Percentiles rank a stretch among this genome's conserved stretches.
Conservation (phyloP, 2,888 invertebrate genomes). For the Diplolepis rosae region DNA sequence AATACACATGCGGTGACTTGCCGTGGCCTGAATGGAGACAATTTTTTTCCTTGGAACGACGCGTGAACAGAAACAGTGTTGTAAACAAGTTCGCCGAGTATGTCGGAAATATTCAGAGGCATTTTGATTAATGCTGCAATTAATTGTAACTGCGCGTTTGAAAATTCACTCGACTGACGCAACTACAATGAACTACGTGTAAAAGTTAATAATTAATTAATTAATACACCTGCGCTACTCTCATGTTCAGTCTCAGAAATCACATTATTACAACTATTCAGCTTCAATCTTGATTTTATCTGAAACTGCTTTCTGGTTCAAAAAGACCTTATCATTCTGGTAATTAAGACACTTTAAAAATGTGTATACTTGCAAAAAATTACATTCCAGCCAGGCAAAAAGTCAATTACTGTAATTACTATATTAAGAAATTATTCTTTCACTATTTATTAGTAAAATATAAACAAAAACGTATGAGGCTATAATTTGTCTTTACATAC, state of each 20-base stretch:
- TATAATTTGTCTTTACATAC: too few species aligned
- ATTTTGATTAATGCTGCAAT: slow-evolving; percentile 30
- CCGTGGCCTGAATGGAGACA: slow-evolving; percentile 25
- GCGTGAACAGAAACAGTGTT: slow-evolving; percentile 28
- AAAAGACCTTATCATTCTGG: slow-evolving; percentile 24
- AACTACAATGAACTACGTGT: slow-evolving; percentile 10
- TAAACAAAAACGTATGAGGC: too few species aligned
- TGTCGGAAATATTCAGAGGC: slow-evolving; percentile 28
- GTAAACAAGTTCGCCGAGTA: slow-evolving; percentile 21
- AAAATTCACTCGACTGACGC: slow-evolving; percentile 21
- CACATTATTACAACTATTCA: neutral
- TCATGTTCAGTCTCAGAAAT: neutral
- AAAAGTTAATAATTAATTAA: slow-evolving; percentile 16
- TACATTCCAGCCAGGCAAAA: slow-evolving; percentile 1
- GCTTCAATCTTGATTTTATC: slow-evolving; percentile 1
- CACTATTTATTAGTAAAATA: neutral
- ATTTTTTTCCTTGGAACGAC: neutral
- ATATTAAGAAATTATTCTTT: slow-evolving; percentile 22
- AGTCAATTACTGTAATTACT: slow-evolving; percentile 12
- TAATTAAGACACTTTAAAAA: slow-evolving; percentile 8
- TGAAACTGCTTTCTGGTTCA: slow-evolving; percentile 17
- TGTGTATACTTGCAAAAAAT: neutral
- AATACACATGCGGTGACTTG: slow-evolving; percentile 4
- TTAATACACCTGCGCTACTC: slow-evolving; percentile 1
- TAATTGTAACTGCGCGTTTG: slow-evolving; percentile 23